Conservation (phyloP, 2,888 invertebrate species). For the Megamerina dolium region DNA sequence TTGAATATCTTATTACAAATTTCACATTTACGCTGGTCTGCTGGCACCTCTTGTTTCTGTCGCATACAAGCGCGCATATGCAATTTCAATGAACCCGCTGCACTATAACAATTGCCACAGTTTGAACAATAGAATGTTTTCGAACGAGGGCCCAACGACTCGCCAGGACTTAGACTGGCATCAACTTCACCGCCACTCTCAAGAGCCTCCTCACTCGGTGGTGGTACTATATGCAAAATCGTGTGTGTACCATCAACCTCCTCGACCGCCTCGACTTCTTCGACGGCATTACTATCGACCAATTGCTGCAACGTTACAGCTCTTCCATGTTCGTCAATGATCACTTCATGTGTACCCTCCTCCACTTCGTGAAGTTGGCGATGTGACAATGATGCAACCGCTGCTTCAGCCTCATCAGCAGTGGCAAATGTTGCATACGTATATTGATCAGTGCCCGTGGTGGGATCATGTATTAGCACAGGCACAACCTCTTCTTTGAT, state of each 20-base stretch:
- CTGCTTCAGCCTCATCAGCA: conserved; percentile 38
- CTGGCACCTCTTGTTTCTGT: conserved; percentile 39
- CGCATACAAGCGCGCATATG: conserved; percentile 47
- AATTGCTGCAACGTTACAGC: conserved; percentile 37
- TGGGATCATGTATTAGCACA: conserved; percentile 37
- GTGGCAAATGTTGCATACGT: conserved; percentile 40
- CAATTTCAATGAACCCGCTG: conserved; percentile 45
- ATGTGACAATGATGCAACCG: conserved; percentile 38
- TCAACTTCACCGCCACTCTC: conserved; percentile 12
- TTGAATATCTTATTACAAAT: conserved; percentile 47
- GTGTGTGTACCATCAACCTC: conserved; percentile 40
- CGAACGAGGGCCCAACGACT: conserved; percentile 20
- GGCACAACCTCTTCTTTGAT: conserved; percentile 40
- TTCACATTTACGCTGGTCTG: conserved; percentile 44
- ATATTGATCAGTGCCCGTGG: conserved; percentile 35
- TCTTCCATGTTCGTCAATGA: conserved; percentile 42
- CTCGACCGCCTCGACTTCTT: conserved; percentile 37
- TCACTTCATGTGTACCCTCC: conserved; percentile 36
- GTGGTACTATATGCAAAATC: conserved; percentile 33
- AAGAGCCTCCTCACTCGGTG: conserved; percentile 19
- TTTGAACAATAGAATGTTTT: conserved; percentile 48
- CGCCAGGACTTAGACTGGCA: conserved; percentile 25
- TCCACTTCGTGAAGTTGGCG: conserved; percentile 25
- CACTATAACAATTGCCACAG: conserved; percentile 48
- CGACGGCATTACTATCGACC: conserved; percentile 34